These are phyloP conservation scores for Hesperophylax magnus DNA, from an alignment of 1,140 invertebrate genomes.

Conservation along the genomic window DNA sequence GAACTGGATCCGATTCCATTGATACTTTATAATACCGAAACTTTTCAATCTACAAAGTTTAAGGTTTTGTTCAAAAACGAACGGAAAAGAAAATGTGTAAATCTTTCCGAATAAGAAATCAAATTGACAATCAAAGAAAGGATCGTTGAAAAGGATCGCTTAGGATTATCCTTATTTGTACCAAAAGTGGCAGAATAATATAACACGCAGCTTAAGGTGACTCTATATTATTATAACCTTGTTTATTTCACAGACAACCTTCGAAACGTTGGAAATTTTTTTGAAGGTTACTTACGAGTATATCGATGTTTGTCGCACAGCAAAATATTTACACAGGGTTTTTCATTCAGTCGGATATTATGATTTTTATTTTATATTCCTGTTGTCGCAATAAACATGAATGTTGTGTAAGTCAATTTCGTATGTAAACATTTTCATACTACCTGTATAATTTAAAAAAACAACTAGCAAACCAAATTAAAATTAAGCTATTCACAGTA, in stretches of 20 bases:
- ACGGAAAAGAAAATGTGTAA: constrained; percentile 27
- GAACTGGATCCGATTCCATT: not conserved
- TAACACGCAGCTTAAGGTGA: not conserved
- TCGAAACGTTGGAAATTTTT: not conserved
- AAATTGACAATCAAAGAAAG: constrained; percentile 31
- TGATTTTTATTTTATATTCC: too few species aligned
- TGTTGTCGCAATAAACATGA: too few species aligned
- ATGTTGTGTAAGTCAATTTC: too few species aligned
- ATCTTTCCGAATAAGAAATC: constrained; percentile 28
- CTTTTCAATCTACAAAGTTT: constrained; percentile 40
- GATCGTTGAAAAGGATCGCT: not conserved
- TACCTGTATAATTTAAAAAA: too few species aligned
- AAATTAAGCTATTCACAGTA: too few species aligned
- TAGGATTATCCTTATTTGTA: not conserved
- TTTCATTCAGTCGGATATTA: too few species aligned
- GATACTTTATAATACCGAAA: constrained; percentile 39
- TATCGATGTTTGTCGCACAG: too few species aligned
- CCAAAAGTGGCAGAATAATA: not conserved
- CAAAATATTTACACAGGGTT: too few species aligned
- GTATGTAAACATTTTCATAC: too few species aligned
- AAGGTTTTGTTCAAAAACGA: not conserved
- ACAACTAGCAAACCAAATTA: too few species aligned
- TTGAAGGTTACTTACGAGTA: not conserved
- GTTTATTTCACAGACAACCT: not conserved
- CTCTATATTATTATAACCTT: not conserved